A percentile compares a stretch with the other conserved stretches of the same genome.
These are phyloP conservation scores for Vulpes ferrilata DNA, from an alignment of 2,113 vertebrate genomes.

Conservation along the genomic window DNA sequence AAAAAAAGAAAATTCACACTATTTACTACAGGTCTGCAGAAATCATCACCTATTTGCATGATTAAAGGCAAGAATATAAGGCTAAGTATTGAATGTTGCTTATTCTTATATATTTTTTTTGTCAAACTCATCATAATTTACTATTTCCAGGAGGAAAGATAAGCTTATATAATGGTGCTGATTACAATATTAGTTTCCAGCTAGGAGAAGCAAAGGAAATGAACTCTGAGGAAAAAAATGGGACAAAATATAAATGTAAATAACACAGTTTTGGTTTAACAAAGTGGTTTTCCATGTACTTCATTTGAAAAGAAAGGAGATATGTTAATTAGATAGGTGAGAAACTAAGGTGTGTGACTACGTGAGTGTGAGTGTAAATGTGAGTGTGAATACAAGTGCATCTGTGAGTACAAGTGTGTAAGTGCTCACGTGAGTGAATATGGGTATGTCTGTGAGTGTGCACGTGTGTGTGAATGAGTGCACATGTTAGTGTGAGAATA, in stretches of 20 bases:
- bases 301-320: slow-evolving; percentile 24
- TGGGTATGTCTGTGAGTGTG: neutral
- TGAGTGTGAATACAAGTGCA: neutral
- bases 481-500: neutral
- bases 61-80: neutral
- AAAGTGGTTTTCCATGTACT: neutral
- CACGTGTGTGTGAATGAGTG: neutral
- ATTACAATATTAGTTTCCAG: neutral
- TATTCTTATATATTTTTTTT: neutral
- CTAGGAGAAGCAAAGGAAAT: slow-evolving; percentile 42
- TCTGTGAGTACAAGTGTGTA: too few species aligned
- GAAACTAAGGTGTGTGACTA: neutral
- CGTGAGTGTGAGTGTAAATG: too few species aligned
- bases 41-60: neutral
- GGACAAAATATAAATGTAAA: neutral
- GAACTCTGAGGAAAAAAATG: neutral
- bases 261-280: neutral
- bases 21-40: neutral
- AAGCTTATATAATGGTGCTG: neutral
- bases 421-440: neutral
- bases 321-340: neutral
- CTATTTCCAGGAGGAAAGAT: slow-evolving; percentile 7
- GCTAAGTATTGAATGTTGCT: neutral
- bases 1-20: neutral
- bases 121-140: neutral